Base-by-base conservation (phyloP, 2,888 invertebrate species). In the Tethea ocularis region DNA sequence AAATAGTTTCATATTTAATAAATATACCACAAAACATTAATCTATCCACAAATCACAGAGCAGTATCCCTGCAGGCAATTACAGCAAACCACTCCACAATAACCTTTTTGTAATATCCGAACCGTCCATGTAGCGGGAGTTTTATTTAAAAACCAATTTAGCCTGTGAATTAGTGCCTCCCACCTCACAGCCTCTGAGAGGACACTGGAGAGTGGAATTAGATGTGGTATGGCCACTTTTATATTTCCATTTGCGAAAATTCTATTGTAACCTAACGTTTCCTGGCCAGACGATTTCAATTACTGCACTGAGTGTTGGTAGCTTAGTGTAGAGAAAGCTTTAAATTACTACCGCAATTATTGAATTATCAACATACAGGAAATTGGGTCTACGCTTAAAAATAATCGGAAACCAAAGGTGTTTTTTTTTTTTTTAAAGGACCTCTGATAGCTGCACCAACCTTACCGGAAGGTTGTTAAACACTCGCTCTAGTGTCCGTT, bases 231-330 rank as follows among this genome's bases (percentile, higher is more conserved):
- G 60, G 68, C 71, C 67, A 71, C 75, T 85, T 80, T 83, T 85
- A 83, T 81, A 87, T 85, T 86, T 88, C 79, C 80, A 85, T 87
- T 87, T 86, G 80, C 75, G 75, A 83, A 83, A 84, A 83, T 80
- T 82, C 82, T 78, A 86, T 87, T 87, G 87, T 80, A 33, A 72
- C 64, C 71, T 86, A 74, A 78, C 79, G 72, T 77, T 82, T 82
- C 78, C 80, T 78, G 78, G 78, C 72, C 79, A 84, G 87, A 82
- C 86, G 82, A 86, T 88, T 87, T 87, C 87, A 87, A 88, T 88
- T 88, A 88, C 83, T 69, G 74, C 67, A 71, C 71, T 66, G 60
- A 61, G 66, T 46, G 55, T 29, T 26, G 66, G 61, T 57, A 57
- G 56, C 33, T 53, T 36, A 60, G 58, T 62, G 58, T 69, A 77